Evolutionary conservation across 2,797 vertebrate species (phyloP), one percentile per base, ranked within the genome.

Genomic region (Clarias platycephalus): DNA sequence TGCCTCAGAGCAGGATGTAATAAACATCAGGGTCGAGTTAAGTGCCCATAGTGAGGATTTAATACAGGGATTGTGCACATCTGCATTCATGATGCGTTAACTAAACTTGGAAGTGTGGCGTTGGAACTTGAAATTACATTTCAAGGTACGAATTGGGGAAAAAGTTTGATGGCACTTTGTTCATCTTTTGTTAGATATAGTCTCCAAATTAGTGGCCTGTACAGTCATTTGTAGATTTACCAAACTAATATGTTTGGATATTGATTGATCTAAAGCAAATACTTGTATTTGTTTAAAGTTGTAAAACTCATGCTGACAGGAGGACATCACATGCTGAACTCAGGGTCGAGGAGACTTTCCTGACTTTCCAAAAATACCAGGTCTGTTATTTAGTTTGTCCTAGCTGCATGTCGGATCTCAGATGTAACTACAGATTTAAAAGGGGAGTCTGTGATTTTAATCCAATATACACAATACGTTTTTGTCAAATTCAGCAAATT

Each of bases 21-120:
- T 77, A 60, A 82, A 82, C 40, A 66, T 58, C 70, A 77, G 58
- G 28, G 44, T 40, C 63, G 72, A 86, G 72, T 55, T 37, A 40
- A 44, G 34, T 37, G 22, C 74, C 13, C 24, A 26, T 53, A 3
- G 44, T 18, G 44, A 74, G 40, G 40, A 53, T 74, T 53, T 74
- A 53, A 26, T 58, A 7, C 76, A 12, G 60, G 49, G 10, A 20
- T 1, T 5, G 16, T 4, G 7, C 40, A 80, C 40, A 28, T 49
- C 62, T 49, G 78, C 60, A 49, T 80, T 31, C 37, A 1, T 1
- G 34, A 28, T 37, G 37, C 28, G 4, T 20, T 57, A 22, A 5
- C 9, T 75, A 4, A 24, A 37, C 74, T 22, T 4, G 10, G 31
- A 68, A 22, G 7, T 37, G 8, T 2, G 8, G 2, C 24, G 37